Evolutionary conservation across 2,888 invertebrate species (phyloP).

Genomic region (Caenorhabditis sp.): DNA sequence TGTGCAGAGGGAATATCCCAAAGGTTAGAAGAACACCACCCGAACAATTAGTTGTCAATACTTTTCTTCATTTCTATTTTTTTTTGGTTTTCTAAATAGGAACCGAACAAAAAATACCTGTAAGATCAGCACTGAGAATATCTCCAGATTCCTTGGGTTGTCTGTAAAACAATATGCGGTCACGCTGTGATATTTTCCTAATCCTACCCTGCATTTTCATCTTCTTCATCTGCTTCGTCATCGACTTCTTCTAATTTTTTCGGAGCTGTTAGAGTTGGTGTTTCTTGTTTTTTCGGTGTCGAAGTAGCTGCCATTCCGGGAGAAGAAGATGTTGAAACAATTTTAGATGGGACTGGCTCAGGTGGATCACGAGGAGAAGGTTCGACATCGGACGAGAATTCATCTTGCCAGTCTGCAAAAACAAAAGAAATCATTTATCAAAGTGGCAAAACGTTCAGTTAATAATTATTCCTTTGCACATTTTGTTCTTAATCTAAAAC

Average conservation of each 20-base stretch:
- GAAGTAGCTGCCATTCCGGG: constrained; percentile 1
- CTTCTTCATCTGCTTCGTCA: constrained; percentile 9
- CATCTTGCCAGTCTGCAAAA: constrained; percentile 70
- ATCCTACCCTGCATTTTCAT: background rate
- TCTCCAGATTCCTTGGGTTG: constrained; percentile 73
- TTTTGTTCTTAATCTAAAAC: no score
- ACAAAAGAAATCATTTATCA: background rate
- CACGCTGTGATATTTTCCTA: background rate
- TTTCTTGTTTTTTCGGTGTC: constrained; percentile 12
- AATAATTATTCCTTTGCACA: no score
- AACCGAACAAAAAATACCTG: constrained; percentile 78
- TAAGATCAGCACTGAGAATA: constrained; percentile 83
- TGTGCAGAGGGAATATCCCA: background rate
- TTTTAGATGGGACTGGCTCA: background rate
- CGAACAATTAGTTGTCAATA: background rate
- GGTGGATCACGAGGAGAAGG: constrained; percentile 49
- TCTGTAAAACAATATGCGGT: background rate
- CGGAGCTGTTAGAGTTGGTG: constrained; percentile 13
- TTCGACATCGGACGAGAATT: constrained; percentile 63
- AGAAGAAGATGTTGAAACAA: background rate
- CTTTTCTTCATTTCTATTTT: background rate
- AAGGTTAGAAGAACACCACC: constrained; percentile 3
- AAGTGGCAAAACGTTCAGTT: background rate
- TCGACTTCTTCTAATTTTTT: constrained; percentile 22
- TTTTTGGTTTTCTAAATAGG: background rate